These are phyloP conservation scores for Origma solitaria DNA, from an alignment of 2,113 vertebrate species.

Conservation along the genomic window DNA sequence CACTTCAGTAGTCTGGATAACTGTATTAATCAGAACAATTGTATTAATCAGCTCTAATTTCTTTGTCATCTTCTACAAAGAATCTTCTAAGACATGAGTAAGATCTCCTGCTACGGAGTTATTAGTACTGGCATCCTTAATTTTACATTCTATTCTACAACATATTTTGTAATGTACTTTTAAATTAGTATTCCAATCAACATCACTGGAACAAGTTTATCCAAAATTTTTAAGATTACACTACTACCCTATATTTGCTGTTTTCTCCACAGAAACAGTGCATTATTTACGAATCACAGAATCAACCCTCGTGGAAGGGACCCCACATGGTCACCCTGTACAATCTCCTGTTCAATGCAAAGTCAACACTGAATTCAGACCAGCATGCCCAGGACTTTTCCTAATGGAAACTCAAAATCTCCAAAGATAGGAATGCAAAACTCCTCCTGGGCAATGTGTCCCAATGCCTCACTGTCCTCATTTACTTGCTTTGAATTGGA, in stretches of 20 bases:
- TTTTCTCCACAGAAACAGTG: background rate
- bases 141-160: background rate
- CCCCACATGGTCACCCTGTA: background rate
- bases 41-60: constrained; percentile 3
- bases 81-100: background rate
- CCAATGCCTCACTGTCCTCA: background rate
- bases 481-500: background rate
- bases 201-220: background rate
- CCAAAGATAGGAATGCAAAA: background rate
- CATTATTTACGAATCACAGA: background rate
- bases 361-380: background rate
- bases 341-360: background rate
- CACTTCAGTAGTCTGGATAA: background rate
- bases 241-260: background rate
- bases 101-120: background rate
- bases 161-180: background rate
- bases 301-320: background rate
- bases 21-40: background rate
- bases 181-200: background rate
- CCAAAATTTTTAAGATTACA: background rate
- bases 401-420: background rate
- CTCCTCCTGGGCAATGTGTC: background rate
- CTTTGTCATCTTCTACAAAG: background rate
- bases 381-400: background rate
- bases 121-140: background rate